A percentile compares a stretch with the other conserved stretches of the same genome.
These are phyloP conservation scores for Diceros bicornis DNA, from an alignment of 2,797 vertebrate species.

Conservation along the genomic window DNA sequence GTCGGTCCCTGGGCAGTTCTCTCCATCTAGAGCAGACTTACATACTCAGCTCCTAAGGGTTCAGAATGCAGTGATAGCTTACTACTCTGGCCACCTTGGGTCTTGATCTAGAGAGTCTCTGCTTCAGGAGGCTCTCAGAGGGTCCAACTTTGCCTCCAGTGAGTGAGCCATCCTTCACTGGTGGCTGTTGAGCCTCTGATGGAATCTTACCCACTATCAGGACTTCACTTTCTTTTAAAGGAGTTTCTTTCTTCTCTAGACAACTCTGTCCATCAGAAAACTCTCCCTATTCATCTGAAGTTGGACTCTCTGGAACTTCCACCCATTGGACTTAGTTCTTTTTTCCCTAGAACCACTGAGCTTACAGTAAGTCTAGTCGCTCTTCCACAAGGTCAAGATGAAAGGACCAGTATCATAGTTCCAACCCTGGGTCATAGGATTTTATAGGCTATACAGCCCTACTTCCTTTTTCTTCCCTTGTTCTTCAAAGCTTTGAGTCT, in stretches of 20 bases:
- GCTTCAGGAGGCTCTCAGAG: background rate
- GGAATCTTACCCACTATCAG: background rate
- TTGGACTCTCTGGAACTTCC: background rate
- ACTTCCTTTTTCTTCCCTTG: constrained; percentile 13
- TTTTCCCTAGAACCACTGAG: background rate
- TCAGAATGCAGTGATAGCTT: background rate
- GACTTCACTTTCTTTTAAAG: constrained; percentile 13
- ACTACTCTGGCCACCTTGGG: background rate
- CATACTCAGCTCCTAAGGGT: background rate
- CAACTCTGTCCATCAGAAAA: constrained; percentile 32
- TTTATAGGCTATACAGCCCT: background rate
- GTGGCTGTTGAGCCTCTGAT: background rate
- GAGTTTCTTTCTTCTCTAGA: constrained; percentile 39
- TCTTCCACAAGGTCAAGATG: background rate
- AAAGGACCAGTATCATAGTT: background rate
- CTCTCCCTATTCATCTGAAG: constrained; percentile 10
- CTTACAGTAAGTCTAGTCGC: background rate
- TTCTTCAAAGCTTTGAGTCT: constrained; percentile 4
- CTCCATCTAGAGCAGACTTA: background rate
- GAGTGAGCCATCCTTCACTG: background rate
- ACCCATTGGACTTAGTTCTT: constrained; percentile 2
- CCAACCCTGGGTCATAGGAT: background rate
- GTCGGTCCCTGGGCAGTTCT: background rate
- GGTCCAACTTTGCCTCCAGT: background rate
- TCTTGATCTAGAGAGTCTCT: background rate